Base-by-base conservation (phyloP, 2,113 vertebrate genomes). In the Nothobranchius kuhntae region DNA sequence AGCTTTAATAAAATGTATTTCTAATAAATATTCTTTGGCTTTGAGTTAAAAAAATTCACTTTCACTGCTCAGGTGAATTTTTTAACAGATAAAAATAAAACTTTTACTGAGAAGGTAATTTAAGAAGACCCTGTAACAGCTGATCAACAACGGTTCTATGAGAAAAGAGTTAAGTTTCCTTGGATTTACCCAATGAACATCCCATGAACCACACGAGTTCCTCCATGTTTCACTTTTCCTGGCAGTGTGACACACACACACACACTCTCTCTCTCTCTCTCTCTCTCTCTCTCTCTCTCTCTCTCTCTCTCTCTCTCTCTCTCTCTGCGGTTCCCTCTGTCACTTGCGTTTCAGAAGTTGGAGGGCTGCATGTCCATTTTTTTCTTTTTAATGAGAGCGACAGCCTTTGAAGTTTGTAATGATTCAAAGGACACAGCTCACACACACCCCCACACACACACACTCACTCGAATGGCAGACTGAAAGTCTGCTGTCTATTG, bases 321-420 rank as follows among this genome's bases (percentile, higher is more conserved):
- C 64, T 46, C 69, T 63, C 63, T 71, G 58, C 55, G 64, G 67
- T 77, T 68, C 68, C 71, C 68, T 65, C 17, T 57, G 54, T 61
- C 53, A 40, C 55, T 53, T 36, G 45, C 26, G 24, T 72, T 73
- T 75, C 57, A 15, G 53, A 62, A 47, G 72, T 78, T 30, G 50
- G 60, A 73, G 45, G 65, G 57, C 69, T 64, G 68, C 58, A 78
- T 69, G 69, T 75, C 65, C 70, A 65, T 80, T 86, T 84, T 84
- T 40, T 40, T 40, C 9, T 40, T 40, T 83, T 86, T 73, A 81
- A 85, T 35, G 36, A 81, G 83, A 55, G 21, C 71, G n/a, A 46
- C 59, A 0, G 58, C 62, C 83, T 92, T 90, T 92, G 91, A 92
- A 85, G 90, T 85, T 13, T 36, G 59, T 85, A 71, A 83, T 85